These are phyloP conservation scores for Pelodytes ibericus DNA, from an alignment of 2,797 vertebrate genomes.

Conservation along the genomic window DNA sequence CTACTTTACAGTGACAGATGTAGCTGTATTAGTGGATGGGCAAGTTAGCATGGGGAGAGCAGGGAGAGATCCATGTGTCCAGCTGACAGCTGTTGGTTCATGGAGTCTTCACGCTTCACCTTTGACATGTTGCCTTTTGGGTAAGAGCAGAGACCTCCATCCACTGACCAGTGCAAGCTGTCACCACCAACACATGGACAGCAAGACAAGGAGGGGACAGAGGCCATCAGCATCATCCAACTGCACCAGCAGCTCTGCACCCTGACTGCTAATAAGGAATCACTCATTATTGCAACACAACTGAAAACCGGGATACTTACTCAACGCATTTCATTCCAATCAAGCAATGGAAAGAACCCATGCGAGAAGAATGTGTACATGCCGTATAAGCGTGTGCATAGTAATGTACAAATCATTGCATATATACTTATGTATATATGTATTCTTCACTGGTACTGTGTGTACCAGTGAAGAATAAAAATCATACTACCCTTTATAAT, in stretches of 20 bases:
- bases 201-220: slow-evolving; percentile 61
- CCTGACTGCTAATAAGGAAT: slow-evolving; percentile 17
- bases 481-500: too few species aligned
- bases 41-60: slow-evolving; percentile 75
- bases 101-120: slow-evolving; percentile 91
- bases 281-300: slow-evolving; percentile 7
- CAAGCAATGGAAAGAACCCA: too few species aligned
- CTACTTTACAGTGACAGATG: slow-evolving; percentile 78
- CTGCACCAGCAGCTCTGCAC: slow-evolving; percentile 1
- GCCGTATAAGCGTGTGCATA: too few species aligned
- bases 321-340: background rate
- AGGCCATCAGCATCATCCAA: slow-evolving; percentile 64
- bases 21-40: slow-evolving; percentile 70
- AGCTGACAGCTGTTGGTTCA: slow-evolving; percentile 86
- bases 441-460: too few species aligned
- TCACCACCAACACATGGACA: slow-evolving; percentile 67
- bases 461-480: too few species aligned
- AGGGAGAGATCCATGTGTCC: slow-evolving; percentile 84
- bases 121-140: slow-evolving; percentile 85
- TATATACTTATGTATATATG: slow-evolving; percentile 7
- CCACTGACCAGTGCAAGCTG: slow-evolving; percentile 86
- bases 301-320: background rate
- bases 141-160: slow-evolving; percentile 71
- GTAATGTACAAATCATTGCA: background rate
- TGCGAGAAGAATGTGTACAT: too few species aligned